Evolutionary conservation across 2,888 invertebrate species (phyloP).

Genomic region (Synergus gifuensis): DNA sequence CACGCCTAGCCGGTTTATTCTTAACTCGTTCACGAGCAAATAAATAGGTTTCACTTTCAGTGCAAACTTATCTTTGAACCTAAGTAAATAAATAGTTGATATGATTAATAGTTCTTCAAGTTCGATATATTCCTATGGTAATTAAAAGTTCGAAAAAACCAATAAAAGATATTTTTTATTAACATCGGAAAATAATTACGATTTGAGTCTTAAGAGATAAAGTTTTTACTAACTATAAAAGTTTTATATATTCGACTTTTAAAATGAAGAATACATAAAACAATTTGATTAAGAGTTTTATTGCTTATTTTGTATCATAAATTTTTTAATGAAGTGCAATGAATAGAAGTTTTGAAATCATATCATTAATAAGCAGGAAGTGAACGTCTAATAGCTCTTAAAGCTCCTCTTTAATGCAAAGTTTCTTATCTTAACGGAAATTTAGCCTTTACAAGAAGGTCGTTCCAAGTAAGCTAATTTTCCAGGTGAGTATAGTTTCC

Average conservation of each 20-base stretch:
- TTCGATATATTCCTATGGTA: not conserved
- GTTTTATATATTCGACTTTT: not conserved
- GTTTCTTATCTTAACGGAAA: not conserved
- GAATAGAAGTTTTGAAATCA: not conserved
- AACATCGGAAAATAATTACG: too few species aligned
- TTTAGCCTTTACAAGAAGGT: constrained; percentile 1
- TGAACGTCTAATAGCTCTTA: not conserved
- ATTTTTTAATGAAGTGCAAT: not conserved
- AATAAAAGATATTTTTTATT: not conserved
- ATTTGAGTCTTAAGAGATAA: too few species aligned
- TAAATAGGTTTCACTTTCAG: constrained; percentile 27
- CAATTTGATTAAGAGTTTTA: not conserved
- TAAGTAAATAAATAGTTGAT: constrained; percentile 24
- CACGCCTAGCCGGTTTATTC: constrained; percentile 27
- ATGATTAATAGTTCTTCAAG: constrained; percentile 2
- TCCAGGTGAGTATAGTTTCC: not conserved
- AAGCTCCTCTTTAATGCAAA: not conserved
- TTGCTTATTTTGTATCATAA: not conserved
- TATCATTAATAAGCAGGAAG: not conserved
- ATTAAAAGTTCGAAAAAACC: not conserved
- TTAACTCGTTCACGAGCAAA: constrained; percentile 22
- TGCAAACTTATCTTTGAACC: not conserved
- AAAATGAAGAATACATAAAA: not conserved
- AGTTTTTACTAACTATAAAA: too few species aligned
- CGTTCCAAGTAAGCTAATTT: not conserved